Conservation (phyloP, 2,888 invertebrate genomes). For the Mamestra brassicae region DNA sequence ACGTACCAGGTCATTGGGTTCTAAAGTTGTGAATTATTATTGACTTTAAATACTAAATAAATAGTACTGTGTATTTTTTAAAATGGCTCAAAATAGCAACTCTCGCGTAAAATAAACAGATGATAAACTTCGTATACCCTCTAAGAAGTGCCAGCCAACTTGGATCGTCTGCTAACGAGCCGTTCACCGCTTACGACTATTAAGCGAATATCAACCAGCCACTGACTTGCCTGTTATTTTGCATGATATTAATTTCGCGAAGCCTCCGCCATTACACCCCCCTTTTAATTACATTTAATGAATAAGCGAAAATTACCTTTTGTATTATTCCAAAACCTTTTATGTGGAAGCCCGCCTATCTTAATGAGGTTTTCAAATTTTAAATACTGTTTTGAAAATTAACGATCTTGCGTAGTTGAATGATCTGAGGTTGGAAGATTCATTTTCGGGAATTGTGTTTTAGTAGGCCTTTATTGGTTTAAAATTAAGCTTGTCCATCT, state of each 20-base stretch:
- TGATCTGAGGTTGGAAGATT: slow-evolving; percentile 44
- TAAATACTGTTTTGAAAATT: slow-evolving; percentile 87
- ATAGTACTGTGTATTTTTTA: too few species aligned
- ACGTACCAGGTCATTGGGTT: too few species aligned
- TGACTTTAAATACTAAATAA: too few species aligned
- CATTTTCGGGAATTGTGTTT: slow-evolving; percentile 16
- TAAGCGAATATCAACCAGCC: slow-evolving; percentile 58
- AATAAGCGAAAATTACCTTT: slow-evolving; percentile 90
- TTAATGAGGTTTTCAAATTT: slow-evolving; percentile 89
- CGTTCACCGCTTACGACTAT: slow-evolving; percentile 51
- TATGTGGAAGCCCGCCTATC: slow-evolving; percentile 82
- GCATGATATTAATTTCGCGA: slow-evolving; percentile 80
- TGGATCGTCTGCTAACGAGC: slow-evolving; percentile 58
- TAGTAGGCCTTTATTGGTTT: slow-evolving; percentile 11
- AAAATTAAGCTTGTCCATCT: background rate
- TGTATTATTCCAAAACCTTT: slow-evolving; percentile 85
- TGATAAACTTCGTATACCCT: background rate
- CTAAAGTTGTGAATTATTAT: too few species aligned
- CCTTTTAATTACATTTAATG: slow-evolving; percentile 89
- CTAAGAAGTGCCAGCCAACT: slow-evolving; percentile 52
- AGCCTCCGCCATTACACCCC: slow-evolving; percentile 81
- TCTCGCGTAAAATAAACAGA: background rate
- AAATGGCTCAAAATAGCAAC: too few species aligned
- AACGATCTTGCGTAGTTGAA: slow-evolving; percentile 74
- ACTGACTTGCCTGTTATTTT: slow-evolving; percentile 75